Percentiles rank a stretch among this genome's conserved stretches.
phyloP scores from a whole-genome alignment of 2,888 invertebrate species.

The Platycheirus rosarum region DNA sequence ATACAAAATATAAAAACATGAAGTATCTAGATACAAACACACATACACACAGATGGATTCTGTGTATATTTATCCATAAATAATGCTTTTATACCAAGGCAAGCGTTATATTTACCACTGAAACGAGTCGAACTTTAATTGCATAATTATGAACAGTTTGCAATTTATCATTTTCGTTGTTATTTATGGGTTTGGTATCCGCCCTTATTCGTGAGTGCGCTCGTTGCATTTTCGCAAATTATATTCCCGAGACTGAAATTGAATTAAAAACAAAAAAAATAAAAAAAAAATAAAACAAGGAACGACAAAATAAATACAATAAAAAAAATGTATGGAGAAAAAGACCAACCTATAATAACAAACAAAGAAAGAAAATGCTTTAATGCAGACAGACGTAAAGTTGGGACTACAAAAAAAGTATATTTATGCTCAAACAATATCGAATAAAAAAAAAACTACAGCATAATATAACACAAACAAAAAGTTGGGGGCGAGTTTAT shows the following conservation, averaged over 20 bases:
- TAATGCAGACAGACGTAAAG: constrained; percentile 49
- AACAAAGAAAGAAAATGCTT: constrained; percentile 66
- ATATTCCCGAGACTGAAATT: constrained; percentile 74
- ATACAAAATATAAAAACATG: constrained; percentile 39
- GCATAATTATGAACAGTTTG: constrained; percentile 83
- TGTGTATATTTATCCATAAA: constrained; percentile 55
- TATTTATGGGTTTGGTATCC: constrained; percentile 77
- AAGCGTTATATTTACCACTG: constrained; percentile 74
- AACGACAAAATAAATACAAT: constrained; percentile 37
- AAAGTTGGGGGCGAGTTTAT: constrained; percentile 40
- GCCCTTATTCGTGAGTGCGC: constrained; percentile 75
- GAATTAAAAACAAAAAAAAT: constrained; percentile 70
- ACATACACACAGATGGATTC: constrained; percentile 13
- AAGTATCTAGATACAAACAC: background rate
- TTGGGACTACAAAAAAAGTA: constrained; percentile 63
- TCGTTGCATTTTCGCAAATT: constrained; percentile 73
- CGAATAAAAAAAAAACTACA: constrained; percentile 21
- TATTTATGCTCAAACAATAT: constrained; percentile 43
- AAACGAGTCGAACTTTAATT: constrained; percentile 81
- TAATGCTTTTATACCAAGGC: constrained; percentile 71
- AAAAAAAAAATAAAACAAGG: constrained; percentile 32
- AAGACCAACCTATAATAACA: constrained; percentile 61
- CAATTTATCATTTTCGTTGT: constrained; percentile 82
- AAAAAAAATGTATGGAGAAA: constrained; percentile 59
- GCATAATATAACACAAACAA: constrained; percentile 57